phyloP scores from a whole-genome alignment of 2,113 vertebrate species.

The Ovibos moschatus region DNA sequence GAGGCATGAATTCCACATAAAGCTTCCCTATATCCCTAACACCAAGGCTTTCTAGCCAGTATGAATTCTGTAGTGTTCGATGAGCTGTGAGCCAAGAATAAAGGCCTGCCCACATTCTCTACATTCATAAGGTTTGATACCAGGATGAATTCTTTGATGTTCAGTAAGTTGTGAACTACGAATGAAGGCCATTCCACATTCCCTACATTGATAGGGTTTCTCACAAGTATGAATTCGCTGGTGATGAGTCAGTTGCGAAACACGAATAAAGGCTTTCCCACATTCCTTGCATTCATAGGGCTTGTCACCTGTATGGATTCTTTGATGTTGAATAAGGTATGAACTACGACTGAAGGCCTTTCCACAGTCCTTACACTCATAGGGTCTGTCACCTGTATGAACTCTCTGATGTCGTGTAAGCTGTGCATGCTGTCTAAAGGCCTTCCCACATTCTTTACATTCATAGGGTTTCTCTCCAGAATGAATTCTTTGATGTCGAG shows the following conservation, averaged over 20 bases:
- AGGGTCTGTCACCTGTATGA: conserved; percentile 70
- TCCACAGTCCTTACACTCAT: conserved; percentile 64
- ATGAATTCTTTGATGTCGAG: conserved; percentile 71
- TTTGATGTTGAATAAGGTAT: conserved; percentile 68
- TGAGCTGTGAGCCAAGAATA: conserved; percentile 76
- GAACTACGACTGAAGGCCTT: conserved; percentile 74
- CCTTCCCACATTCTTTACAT: conserved; percentile 68
- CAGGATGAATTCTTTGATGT: conserved; percentile 75
- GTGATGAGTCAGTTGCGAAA: conserved; percentile 65
- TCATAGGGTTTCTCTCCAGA: conserved; percentile 69
- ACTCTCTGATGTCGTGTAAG: conserved; percentile 62
- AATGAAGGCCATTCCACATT: conserved; percentile 71
- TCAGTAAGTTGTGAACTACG: conserved; percentile 71
- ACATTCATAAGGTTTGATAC: conserved; percentile 73
- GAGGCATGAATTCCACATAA: not conserved
- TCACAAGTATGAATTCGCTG: conserved; percentile 66
- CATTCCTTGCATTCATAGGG: conserved; percentile 71
- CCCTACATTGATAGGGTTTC: conserved; percentile 69
- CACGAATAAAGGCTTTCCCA: conserved; percentile 70
- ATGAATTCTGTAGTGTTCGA: conserved; percentile 82
- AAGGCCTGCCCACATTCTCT: conserved; percentile 75
- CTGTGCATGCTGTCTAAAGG: conserved; percentile 60
- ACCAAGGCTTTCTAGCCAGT: conserved; percentile 67
- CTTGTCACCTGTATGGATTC: conserved; percentile 73
- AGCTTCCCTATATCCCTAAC: not conserved